These are phyloP conservation scores for Chelmon rostratus DNA, from an alignment of 2,797 vertebrate genomes.

Conservation along the genomic window DNA sequence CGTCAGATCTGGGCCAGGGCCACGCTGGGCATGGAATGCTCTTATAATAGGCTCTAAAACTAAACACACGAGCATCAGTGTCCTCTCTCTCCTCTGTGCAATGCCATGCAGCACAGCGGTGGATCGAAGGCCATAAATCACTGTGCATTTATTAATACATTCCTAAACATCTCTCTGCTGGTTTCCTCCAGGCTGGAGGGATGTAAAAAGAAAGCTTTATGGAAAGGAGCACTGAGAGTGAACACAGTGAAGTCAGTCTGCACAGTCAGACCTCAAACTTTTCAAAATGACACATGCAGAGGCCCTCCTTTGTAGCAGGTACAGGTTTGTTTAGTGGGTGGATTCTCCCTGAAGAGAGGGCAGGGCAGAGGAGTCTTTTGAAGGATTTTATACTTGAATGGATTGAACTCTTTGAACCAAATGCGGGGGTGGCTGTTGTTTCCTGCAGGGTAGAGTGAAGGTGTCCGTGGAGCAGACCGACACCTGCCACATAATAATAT, in stretches of 20 bases:
- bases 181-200: conserved; percentile 18
- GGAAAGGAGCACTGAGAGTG: background rate
- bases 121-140: conserved; percentile 19
- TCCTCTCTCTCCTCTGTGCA: conserved; percentile 6
- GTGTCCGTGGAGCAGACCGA: conserved; percentile 31
- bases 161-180: conserved; percentile 32
- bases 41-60: conserved; percentile 50
- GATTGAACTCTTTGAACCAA: conserved; percentile 25
- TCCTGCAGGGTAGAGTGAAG: conserved; percentile 14
- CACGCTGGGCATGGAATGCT: conserved; percentile 23
- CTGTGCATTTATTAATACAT: conserved; percentile 43
- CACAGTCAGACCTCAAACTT: background rate
- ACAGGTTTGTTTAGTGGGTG: conserved; percentile 21
- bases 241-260: background rate
- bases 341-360: background rate
- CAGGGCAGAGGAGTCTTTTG: background rate
- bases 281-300: background rate
- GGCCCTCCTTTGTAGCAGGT: background rate
- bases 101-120: conserved; percentile 25
- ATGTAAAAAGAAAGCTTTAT: background rate
- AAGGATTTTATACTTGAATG: conserved; percentile 13
- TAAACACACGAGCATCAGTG: conserved; percentile 17
- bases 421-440: conserved; percentile 19
- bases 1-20: conserved; percentile 48
- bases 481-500: conserved; percentile 50